Evolutionary conservation across 2,797 vertebrate species (phyloP), one percentile per base, ranked within the genome.

Genomic region (Gila robusta): DNA sequence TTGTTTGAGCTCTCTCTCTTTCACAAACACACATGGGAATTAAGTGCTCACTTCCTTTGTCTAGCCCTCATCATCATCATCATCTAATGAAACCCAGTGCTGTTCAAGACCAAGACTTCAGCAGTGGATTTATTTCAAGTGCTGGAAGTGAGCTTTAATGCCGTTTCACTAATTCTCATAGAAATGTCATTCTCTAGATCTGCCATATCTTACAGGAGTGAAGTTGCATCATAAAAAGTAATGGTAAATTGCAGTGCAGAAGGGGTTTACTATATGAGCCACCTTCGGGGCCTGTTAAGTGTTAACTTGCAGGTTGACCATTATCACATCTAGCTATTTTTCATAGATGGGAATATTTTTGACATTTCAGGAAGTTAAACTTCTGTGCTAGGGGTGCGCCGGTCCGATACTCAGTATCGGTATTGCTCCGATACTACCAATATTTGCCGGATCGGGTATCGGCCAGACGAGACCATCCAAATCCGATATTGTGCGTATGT

Each of bases 21-120:
- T 79, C 28, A 32, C 16, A 32, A 16, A 54, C 26, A 77, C 71
- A 76, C 28, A 35, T 3, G 0, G 37, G 52, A 85, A 59, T 79
- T 44, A 85, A 79, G 64, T 79, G 26, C 14, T 62, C 67, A 79
- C 52, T 79, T 85, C 52, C 66, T 72, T 79, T 79, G 83, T 85
- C 66, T 79, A 71, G 37, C 52, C 39, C 76, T 79, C 76, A 67
- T 49, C 67, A 62, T 72, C 49, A 79, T 79, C 52, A 66, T 32
- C 52, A 66, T 32, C 37, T 79, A 85, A 85, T 85, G 39, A 72
- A 85, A 64, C 26, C 76, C 47, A 69, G 32, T 69, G n/a, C 47
- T 77, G 62, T 69, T 66, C 10, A 54, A 77, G 32, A 77, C 41
- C 44, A 64, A 26, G 56, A 47, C 56, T 49, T 59, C 28, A 66